Evolutionary conservation across 2,113 vertebrate genomes (phyloP).

Genomic region (Polypterus senegalus): DNA sequence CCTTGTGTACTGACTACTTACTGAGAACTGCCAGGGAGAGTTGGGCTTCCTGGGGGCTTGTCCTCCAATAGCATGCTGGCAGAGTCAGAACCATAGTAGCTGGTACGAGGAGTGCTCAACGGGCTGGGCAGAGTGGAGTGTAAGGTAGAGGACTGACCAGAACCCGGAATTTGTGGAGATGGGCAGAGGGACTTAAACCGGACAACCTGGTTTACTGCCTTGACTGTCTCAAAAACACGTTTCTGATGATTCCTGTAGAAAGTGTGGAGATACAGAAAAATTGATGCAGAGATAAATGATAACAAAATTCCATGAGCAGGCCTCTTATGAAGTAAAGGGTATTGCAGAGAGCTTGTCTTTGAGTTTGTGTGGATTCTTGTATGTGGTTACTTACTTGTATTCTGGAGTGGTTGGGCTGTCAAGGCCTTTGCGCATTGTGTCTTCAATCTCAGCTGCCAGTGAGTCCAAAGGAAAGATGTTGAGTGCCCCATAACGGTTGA

Average conservation of each 20-base stretch:
- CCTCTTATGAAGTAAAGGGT: neutral
- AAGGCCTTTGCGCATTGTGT: conserved; percentile 62
- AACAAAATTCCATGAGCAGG: neutral
- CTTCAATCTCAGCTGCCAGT: conserved; percentile 76
- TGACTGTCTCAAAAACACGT: conserved; percentile 68
- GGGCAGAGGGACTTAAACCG: conserved; percentile 45
- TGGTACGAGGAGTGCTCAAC: conserved; percentile 48
- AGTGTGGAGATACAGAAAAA: neutral
- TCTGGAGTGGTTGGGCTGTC: conserved; percentile 55
- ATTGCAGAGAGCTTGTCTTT: neutral
- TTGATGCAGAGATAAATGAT: neutral
- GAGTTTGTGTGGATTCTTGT: neutral
- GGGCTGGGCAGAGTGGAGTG: conserved; percentile 43
- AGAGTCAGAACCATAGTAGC: conserved; percentile 41
- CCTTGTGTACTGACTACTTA: conserved; percentile 14
- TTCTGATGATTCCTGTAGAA: conserved; percentile 37
- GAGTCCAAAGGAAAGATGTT: conserved; percentile 70
- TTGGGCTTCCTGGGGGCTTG: conserved; percentile 20
- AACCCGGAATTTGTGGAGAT: conserved; percentile 43
- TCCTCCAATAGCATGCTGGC: conserved; percentile 42
- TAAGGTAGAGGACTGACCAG: conserved; percentile 26
- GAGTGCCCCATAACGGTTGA: conserved; percentile 54
- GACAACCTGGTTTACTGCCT: conserved; percentile 49
- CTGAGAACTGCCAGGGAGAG: conserved; percentile 37
- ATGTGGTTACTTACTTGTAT: conserved; percentile 49